Base-by-base conservation (phyloP, 1,140 invertebrate genomes). In the Eupristina koningsbergeri region DNA sequence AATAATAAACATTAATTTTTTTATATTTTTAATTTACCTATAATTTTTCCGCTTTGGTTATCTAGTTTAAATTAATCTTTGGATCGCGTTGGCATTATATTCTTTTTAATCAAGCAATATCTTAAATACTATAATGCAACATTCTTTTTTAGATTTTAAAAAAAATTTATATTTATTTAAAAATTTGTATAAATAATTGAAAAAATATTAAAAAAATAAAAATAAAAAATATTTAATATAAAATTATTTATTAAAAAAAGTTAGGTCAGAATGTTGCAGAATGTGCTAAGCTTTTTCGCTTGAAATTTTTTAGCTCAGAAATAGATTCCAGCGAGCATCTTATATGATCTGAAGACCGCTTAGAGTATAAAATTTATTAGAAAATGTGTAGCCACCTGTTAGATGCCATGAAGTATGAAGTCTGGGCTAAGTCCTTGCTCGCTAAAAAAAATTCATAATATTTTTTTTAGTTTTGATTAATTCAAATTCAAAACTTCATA, bases 381-480 rank as follows among this genome's bases (percentile, higher is more conserved):
- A 78, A 86, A 87, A 84, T 87, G 61, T 85, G 79, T 90, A 91
- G 81, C 81, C 92, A 97, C 96, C 96, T 97, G 93, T 99, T 99
- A 64, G 98, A 99, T 85, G 98, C 98, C 96, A 99, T 97, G 92
- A 98, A 98, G 93, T 99, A 99, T 0, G 98, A 98, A 58, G 98
- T 98, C 93, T 99, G 97, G 53, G 98, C 97, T 86, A 99, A 94
- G 92, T 99, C 98, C 93, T 98, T 99, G 88, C 96, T 96, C 71
- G 97, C 97, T 98, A 94, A 85, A 94, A 93, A 86, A 76, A 9
- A 76, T 58, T 34, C 5, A 67, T n/a, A 71, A 8, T 41, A 41
- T n/a, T 41, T 71, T 71, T 39, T 39, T 69, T 39, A 15, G 41
- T 39, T 64, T 41, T 41, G 36, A 69, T 39, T 39, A 17, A 69